Evolutionary conservation across 2,797 vertebrate genomes (phyloP).

Genomic region (Macropus fuliginosus): DNA sequence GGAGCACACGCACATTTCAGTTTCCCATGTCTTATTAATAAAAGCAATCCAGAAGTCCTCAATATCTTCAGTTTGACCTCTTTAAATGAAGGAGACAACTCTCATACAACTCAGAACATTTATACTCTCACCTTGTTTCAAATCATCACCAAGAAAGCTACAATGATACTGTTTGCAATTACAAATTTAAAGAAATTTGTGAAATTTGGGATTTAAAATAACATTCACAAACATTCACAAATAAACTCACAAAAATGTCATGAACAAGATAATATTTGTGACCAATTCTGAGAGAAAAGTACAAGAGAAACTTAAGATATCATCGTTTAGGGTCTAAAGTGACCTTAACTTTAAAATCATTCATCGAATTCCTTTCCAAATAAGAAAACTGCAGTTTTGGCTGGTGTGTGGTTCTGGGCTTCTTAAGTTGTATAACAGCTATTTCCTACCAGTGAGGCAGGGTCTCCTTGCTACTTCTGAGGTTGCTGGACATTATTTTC

Average conservation of each 20-base stretch:
- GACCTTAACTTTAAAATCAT: not conserved
- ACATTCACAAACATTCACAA: too few relatives aligned
- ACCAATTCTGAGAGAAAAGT: not conserved
- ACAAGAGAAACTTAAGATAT: not conserved
- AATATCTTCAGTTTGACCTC: not conserved
- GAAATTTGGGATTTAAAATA: not conserved
- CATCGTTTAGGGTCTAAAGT: not conserved
- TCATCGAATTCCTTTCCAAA: not conserved
- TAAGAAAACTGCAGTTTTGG: not conserved
- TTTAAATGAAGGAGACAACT: slow-evolving; percentile 17
- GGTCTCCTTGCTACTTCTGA: not conserved
- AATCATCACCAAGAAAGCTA: slow-evolving; percentile 14
- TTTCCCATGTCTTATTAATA: not conserved
- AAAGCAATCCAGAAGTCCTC: slow-evolving; percentile 24
- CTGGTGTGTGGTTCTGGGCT: not conserved
- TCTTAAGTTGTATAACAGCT: not conserved
- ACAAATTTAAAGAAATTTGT: not conserved
- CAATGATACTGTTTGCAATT: not conserved
- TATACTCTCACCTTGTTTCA: not conserved
- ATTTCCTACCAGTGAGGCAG: not conserved
- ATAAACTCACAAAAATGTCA: not conserved
- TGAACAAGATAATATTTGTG: not conserved
- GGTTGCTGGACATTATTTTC: slow-evolving; percentile 13
- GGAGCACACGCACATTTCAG: not conserved
- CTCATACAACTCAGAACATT: slow-evolving; percentile 16